phyloP scores from a whole-genome alignment of 30 jellyfish, hydroid and myxozoan species.

The Pseudorhiza aurosa region DNA sequence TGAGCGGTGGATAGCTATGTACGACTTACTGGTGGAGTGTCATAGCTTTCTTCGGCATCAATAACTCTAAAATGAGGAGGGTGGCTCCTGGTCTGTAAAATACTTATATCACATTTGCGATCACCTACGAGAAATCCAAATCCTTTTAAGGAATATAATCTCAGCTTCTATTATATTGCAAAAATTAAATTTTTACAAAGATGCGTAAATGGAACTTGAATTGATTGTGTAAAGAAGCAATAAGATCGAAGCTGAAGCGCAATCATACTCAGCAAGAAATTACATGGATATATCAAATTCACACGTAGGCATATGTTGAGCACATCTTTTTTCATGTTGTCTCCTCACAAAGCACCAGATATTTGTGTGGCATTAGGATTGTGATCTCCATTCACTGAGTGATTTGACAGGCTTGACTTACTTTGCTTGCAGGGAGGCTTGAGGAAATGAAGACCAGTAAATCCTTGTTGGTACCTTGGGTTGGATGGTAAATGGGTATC shows the following conservation, averaged over 20 bases:
- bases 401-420: conserved; percentile 48
- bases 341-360: not conserved
- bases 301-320: too few relatives aligned
- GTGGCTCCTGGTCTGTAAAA: conserved; percentile 80
- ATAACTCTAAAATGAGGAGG: conserved; percentile 91
- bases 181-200: too few relatives aligned
- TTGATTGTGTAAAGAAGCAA: too few relatives aligned
- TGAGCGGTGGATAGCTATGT: too few relatives aligned
- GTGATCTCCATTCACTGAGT: not conserved
- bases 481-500: conserved; percentile 88
- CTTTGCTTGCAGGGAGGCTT: conserved; percentile 88
- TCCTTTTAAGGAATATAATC: too few relatives aligned
- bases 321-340: too few relatives aligned
- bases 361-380: not conserved
- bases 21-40: conserved; percentile 81
- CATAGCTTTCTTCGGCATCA: conserved; percentile 71
- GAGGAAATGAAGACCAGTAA: conserved; percentile 70
- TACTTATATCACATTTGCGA: conserved; percentile 70
- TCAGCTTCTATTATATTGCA: too few relatives aligned
- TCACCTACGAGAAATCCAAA: conserved; percentile 75
- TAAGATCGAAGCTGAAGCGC: too few relatives aligned
- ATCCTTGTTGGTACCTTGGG: conserved; percentile 88
- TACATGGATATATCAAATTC: too few relatives aligned
- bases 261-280: too few relatives aligned
- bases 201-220: too few relatives aligned